Evolutionary conservation across 37 sponge, comb jelly and placozoan species (phyloP), one percentile per base, ranked within the genome.

Genomic region (Eunapius fragilis): DNA sequence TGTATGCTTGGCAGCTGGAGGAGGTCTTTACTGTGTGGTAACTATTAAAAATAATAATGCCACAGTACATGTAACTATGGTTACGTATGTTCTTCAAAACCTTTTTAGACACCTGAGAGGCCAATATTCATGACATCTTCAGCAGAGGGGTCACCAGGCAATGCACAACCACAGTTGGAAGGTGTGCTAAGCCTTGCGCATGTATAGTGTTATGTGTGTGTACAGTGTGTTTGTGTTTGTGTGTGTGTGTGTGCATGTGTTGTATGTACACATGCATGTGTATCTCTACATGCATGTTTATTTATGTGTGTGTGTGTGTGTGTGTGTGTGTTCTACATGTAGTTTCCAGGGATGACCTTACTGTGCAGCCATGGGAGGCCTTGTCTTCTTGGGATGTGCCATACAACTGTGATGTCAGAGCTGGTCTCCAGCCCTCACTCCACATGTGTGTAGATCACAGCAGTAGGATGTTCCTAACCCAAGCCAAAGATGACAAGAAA

Each of bases 391-490:
- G 86, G 71, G 77, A 38, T 24, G 87, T 78, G 11, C 82, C 70
- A 50, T 37, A 78, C 22, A 24, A 72, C 19, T 36, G 37, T 11
- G 87, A 82, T 4, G 91, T 96, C 25, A 24, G 91, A 25, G 94
- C 88, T n/a, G 98, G 98, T 25, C 30, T 92, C 37, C 94, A 96
- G 89, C 45, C 90, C 11, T 78, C 82, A 32, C 77, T 98, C 23
- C 74, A 91, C 24, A 86, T 96, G 91, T 86, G 96, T 68, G 85
- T 98, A 11, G 45, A 76, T 7, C 92, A 98, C 91, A 90, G 87
- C 28, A 69, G 80, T 25, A 67, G 79, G 25, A 86, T 94, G 37
- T 96, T 96, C 88, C 26, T 77, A 27, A 58, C 45, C 28, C 37
- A 82, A 47, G 36, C 74, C 3, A 37, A 87, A 26, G 68, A 30